A percentile compares a stretch with the other conserved stretches of the same genome.
Evolutionary conservation across 1,140 invertebrate species (phyloP).

Genomic region (Hesperophylax magnus): DNA sequence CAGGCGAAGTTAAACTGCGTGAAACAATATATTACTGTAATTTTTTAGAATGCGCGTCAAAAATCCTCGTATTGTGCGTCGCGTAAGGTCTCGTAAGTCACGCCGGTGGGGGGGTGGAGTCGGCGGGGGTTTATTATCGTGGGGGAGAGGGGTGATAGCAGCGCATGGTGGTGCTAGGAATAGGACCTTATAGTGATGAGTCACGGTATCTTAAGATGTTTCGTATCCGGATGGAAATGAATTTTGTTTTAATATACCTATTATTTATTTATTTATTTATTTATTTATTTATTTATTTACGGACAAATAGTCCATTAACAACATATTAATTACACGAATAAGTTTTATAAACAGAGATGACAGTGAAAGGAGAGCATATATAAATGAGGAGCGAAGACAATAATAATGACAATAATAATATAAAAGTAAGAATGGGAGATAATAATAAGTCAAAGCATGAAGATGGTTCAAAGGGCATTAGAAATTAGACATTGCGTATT

Average conservation of each 20-base stretch:
- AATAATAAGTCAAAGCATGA: too few species aligned
- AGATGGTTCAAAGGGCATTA: too few species aligned
- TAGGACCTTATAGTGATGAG: conserved; percentile 31
- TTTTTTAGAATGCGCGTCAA: conserved; percentile 56
- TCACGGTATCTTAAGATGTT: conserved; percentile 26
- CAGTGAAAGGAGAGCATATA: too few species aligned
- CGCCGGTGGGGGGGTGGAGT: neutral
- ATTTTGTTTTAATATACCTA: neutral
- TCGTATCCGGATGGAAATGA: neutral
- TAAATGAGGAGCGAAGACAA: too few species aligned
- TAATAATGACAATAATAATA: too few species aligned
- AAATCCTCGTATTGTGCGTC: conserved; percentile 54
- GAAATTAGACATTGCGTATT: too few species aligned
- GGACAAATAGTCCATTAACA: too few species aligned
- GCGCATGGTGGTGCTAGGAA: neutral
- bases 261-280: too few species aligned
- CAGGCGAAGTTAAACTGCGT: conserved; percentile 30
- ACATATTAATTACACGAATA: too few species aligned
- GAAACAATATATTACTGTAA: conserved; percentile 54
- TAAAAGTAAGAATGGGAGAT: too few species aligned
- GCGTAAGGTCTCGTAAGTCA: conserved; percentile 51
- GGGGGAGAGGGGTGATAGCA: neutral
- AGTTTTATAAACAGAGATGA: too few species aligned
- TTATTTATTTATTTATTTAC: too few species aligned
- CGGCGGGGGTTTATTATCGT: neutral